A percentile compares a stretch with the other conserved stretches of the same genome.
Evolutionary conservation across 2,888 invertebrate genomes (phyloP).

Genomic region (Drosophila antonietae): DNA sequence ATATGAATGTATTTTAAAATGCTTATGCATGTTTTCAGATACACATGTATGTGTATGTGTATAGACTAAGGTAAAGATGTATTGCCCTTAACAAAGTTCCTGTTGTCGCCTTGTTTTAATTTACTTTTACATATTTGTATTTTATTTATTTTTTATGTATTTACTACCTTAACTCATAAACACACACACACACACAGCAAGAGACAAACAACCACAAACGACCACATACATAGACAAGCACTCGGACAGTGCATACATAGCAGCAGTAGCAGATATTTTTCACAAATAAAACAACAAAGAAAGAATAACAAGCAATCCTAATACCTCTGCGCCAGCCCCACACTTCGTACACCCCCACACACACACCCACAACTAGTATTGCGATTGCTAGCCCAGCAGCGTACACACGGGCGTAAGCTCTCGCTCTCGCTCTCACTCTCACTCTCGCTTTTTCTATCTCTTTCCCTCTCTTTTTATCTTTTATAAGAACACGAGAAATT

Average conservation of each 20-base stretch:
- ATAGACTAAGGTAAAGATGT: constrained; percentile 32
- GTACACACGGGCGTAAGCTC: constrained; percentile 40
- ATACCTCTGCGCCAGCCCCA: constrained; percentile 49
- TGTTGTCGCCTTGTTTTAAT: constrained; percentile 66
- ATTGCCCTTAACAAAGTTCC: constrained; percentile 46
- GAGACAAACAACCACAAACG: background rate
- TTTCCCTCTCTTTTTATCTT: constrained; percentile 21
- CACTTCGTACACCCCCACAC: constrained; percentile 13
- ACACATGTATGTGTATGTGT: background rate
- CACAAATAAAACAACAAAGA: constrained; percentile 81
- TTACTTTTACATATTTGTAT: constrained; percentile 54
- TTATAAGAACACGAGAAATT: constrained; percentile 59
- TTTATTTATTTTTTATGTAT: constrained; percentile 61
- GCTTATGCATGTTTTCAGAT: constrained; percentile 9
- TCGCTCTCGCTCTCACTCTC: constrained; percentile 14
- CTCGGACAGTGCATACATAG: constrained; percentile 63
- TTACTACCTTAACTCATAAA: constrained; percentile 67
- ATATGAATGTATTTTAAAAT: constrained; percentile 9
- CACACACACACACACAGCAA: constrained; percentile 4
- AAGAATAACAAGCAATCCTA: constrained; percentile 78
- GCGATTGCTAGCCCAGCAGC: constrained; percentile 57
- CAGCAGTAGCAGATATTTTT: constrained; percentile 72
- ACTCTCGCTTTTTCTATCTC: constrained; percentile 1
- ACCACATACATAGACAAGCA: constrained; percentile 28
- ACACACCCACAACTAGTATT: constrained; percentile 37